Evolutionary conservation across 2,113 vertebrate genomes (phyloP), one percentile per base, ranked within the genome.

Genomic region (Taurulus bubalis): DNA sequence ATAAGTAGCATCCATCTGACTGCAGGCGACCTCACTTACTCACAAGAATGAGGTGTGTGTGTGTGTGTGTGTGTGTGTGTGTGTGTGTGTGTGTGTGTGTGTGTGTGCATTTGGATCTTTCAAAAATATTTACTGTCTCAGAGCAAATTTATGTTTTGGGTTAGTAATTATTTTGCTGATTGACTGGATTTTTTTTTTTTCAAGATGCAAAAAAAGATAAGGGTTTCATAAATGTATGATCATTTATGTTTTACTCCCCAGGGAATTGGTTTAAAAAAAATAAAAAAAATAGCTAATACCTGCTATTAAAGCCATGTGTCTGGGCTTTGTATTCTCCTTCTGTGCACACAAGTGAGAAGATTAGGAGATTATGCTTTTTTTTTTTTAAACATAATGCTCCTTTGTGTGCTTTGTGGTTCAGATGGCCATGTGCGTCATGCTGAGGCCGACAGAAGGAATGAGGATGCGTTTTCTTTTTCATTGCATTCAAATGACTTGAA

Each of bases 321-420:
- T 67, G 69, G 63, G 71, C 58, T 84, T 81, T 60, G 32, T n/a
- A 3, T 55, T 71, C 15, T 34, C 6, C 62, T 40, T 71, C 16
- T 49, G n/a, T 3, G 28, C 79, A 69, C 32, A 32, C 38, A 0
- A 47, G 55, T 32, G 65, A 87, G 73, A 26, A 75, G 69, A 83
- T 90, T 73, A 84, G 16, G 10, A 86, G 84, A 84, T 82, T 83
- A 87, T 3, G 10, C 28, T 20, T 30, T 47, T 45, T 18, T 34
- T 67, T 64, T 66, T 58, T 59, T 62, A 63, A 18, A 34, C 47
- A 30, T 66, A 71, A 62, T 32, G 34, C 2, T 2, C 9, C 26
- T 49, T 68, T 68, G 1, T 15, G 69, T 51, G 36, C 56, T 60
- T 47, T 42, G 47, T 2, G 53, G 30, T 22, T 36, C 15, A 4